Conservation (phyloP, 2,797 vertebrate genomes). For the Trichosurus vulpecula region DNA sequence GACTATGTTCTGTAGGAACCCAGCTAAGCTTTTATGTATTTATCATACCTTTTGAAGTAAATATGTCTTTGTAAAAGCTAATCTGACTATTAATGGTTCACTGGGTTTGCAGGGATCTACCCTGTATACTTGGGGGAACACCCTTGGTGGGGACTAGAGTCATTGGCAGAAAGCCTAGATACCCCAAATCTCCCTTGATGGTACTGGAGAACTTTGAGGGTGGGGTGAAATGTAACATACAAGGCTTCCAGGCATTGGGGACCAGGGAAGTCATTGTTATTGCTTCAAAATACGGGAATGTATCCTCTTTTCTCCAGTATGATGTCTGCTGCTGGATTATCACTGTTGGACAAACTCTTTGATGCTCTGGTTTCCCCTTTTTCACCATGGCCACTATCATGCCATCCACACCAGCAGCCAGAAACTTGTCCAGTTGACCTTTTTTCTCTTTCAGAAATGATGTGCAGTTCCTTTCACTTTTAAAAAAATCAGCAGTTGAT, state of each 20-base stretch:
- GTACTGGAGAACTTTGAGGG: background rate
- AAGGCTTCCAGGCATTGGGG: background rate
- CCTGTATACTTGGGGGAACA: background rate
- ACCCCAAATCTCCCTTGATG: background rate
- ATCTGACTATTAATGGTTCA: background rate
- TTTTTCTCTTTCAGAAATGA: background rate
- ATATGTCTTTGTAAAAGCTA: background rate
- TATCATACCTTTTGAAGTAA: background rate
- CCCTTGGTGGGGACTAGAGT: background rate
- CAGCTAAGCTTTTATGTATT: background rate
- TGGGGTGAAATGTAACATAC: background rate
- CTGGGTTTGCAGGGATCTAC: background rate
- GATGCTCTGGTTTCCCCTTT: background rate
- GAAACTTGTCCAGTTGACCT: background rate
- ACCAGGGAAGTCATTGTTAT: background rate
- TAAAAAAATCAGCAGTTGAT: background rate
- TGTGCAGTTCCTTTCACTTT: background rate
- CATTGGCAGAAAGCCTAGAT: background rate
- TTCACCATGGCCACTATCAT: background rate
- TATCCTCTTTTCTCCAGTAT: background rate
- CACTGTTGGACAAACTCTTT: background rate
- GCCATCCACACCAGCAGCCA: background rate
- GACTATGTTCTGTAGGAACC: background rate
- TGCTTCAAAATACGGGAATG: background rate
- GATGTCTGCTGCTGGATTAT: background rate